Evolutionary conservation across 1,140 invertebrate species (phyloP), one percentile per base, ranked within the genome.

Genomic region (Halyomorpha halys): DNA sequence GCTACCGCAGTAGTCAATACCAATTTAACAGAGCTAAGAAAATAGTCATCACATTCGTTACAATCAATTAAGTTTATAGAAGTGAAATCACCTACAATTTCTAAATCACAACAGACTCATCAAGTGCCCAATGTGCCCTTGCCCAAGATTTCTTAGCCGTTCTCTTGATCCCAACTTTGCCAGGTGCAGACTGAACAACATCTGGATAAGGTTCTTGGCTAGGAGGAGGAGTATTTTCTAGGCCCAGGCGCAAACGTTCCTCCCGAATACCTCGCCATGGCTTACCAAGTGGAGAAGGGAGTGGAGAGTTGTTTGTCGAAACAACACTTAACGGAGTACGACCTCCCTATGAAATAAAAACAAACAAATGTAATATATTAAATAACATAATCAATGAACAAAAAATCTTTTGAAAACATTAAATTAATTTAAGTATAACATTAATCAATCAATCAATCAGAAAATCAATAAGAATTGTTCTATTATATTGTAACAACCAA

Each of bases 191-290:
- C n/a, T 60, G 59, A 14, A 60, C 34, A n/a, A 18, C 16, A 16
- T 34, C 59, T 6, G 18, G 30, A 18, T 6, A 44, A 11, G 59
- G 59, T 18, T 18, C 59, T 39, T 16, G 13, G 18, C 9, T 39
- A 11, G 59, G 30, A 44, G 59, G 27, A 30, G 49, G 49, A 8
- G 59, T 60, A 23, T 60, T 60, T 60, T 60, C 59, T 8, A 60
- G 59, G 19, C 59, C 59, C 1, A 60, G 30, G 11, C 59, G 30
- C 25, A 60, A 19, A 15, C 59, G 30, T 60, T 60, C 59, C 34
- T 60, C 59, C 6, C n/a, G n/a, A 18, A 60, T 39, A 18, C 30
- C 59, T 18, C n/a, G 30, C 59, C 59, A 60, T 23, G 18, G 53
- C 23, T 56, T 56, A 4, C 53, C 53, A 11, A 56, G 23, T 21